Evolutionary conservation across 2,888 invertebrate species (phyloP), one percentile per base, ranked within the genome.

Genomic region (Oscheius onirici): DNA sequence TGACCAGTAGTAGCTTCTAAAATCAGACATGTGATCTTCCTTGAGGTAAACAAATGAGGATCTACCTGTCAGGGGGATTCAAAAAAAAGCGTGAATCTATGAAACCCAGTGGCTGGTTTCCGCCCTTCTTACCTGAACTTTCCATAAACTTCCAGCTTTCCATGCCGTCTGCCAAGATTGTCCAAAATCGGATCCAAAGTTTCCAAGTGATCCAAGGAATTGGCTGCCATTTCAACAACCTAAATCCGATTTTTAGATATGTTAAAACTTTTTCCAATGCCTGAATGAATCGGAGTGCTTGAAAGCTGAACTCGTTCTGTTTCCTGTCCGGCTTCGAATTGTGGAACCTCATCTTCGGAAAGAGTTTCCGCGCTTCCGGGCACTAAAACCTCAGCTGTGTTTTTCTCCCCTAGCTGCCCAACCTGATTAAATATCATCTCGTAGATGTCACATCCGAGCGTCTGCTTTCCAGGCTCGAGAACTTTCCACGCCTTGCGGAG

Each of bases 351-450:
- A 84, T 74, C 57, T 80, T 80, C n/a, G 84, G 84, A 49, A 84
- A 84, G 0, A 84, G 71, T 17, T 73, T 69, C 6, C 82, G 71
- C 0, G 79, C 78, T 71, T 82, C 82, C 24, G 82, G 82, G 73
- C 82, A 82, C 82, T 82, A 68, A 66, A 82, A 75, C 34, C 34
- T 34, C 34, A 34, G 0, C 34, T 34, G 34, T 8, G 52, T 20
- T 43, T 40, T 51, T 49, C 43, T 1, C 17, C 17, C 10, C 1
- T 49, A 3, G 10, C 17, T n/a, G 49, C 17, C 49, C 22, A 55
- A 84, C 84, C 83, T 84, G 84, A 72, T 84, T 83, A 74, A 84
- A 84, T 52, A 84, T 84, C 84, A 84, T 84, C 52, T 81, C 79
- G 69, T 84, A 84, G 24, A 83, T 84, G 66, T 81, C 79, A 52